Conservation (phyloP, 2,888 invertebrate species). For the Drosophila monieri region DNA sequence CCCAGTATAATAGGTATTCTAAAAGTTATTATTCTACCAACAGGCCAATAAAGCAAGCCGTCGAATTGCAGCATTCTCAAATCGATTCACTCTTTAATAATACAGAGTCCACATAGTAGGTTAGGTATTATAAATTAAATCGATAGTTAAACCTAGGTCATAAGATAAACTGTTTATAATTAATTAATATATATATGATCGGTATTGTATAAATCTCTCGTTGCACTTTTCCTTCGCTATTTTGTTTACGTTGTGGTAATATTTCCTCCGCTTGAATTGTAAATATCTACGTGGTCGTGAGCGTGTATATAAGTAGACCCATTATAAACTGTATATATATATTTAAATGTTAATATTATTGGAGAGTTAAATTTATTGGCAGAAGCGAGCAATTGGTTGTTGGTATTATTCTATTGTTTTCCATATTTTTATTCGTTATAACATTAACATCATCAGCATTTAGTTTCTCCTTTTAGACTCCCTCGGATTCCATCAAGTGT, state of each 20-base stretch:
- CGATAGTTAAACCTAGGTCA: slow-evolving; percentile 51
- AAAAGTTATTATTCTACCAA: background rate
- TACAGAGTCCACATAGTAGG: slow-evolving; percentile 10
- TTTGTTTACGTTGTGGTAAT: slow-evolving; percentile 7
- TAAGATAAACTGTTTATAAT: slow-evolving; percentile 49
- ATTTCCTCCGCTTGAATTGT: slow-evolving; percentile 19
- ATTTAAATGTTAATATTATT: slow-evolving; percentile 24
- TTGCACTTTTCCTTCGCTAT: slow-evolving; percentile 13
- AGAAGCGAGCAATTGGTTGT: slow-evolving; percentile 73
- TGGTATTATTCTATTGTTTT: slow-evolving; percentile 8
- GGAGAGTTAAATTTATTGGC: slow-evolving; percentile 59
- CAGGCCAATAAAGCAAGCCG: background rate
- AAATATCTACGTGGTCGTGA: slow-evolving; percentile 26
- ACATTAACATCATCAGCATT: slow-evolving; percentile 27
- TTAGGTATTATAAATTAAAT: slow-evolving; percentile 29
- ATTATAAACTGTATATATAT: slow-evolving; percentile 7
- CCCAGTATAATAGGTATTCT: no score
- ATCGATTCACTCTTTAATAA: slow-evolving; percentile 19
- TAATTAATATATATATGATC: slow-evolving; percentile 14
- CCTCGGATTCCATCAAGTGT: background rate
- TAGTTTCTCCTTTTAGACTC: slow-evolving; percentile 9
- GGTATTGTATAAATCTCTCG: slow-evolving; percentile 25
- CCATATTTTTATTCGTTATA: background rate
- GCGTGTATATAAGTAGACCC: slow-evolving; percentile 10
- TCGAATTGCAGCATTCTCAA: background rate